Conservation (phyloP, 2,888 invertebrate species). For the Erannis defoliaria region DNA sequence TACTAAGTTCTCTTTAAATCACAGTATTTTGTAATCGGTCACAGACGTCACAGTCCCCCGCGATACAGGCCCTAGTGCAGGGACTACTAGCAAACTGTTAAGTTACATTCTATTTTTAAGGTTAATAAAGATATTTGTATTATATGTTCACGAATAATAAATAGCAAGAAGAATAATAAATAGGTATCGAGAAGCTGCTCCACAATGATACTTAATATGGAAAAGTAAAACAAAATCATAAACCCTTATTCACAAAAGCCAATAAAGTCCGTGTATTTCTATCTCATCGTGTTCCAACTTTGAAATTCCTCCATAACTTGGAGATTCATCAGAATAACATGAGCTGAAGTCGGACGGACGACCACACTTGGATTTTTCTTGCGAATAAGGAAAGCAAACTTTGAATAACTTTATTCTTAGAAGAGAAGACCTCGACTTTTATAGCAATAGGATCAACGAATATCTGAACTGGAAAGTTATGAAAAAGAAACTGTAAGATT, state of each 20-base stretch:
- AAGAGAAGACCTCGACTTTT: background rate
- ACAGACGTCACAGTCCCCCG: no score
- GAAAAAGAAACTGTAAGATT: background rate
- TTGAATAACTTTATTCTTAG: constrained; percentile 25
- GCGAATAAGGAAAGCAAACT: constrained; percentile 36
- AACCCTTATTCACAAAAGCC: constrained; percentile 5
- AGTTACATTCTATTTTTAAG: no score
- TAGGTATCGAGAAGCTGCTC: no score
- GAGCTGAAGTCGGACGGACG: constrained; percentile 40
- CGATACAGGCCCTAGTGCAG: no score
- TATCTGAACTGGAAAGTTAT: background rate
- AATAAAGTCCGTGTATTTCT: constrained; percentile 42
- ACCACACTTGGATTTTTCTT: constrained; percentile 36
- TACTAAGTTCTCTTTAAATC: no score
- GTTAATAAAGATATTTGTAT: background rate
- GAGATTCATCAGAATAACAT: constrained; percentile 54
- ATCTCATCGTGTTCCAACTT: constrained; percentile 45
- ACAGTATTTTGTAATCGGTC: no score
- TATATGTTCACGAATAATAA: background rate
- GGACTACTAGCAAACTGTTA: no score
- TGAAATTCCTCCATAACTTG: constrained; percentile 28
- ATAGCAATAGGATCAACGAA: background rate
- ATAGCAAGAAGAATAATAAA: no score
- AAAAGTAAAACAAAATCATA: constrained; percentile 6
- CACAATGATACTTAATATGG: background rate